A percentile compares a stretch with the other conserved stretches of the same genome.
phyloP scores from a whole-genome alignment of 2,888 invertebrate genomes.

The Drepanosiphum platanoidis region DNA sequence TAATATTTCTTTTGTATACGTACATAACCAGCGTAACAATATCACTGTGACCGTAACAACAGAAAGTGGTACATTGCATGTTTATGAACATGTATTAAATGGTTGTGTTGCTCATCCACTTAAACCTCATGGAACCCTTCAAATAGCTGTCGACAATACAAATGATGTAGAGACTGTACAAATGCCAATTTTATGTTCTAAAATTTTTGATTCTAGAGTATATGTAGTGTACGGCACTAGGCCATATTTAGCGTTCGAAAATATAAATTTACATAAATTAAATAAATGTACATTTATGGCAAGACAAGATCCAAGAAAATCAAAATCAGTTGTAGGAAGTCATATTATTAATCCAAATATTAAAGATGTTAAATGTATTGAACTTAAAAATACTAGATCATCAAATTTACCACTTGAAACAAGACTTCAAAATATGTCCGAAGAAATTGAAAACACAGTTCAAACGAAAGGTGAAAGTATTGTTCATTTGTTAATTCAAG shows the following conservation, averaged over 20 bases:
- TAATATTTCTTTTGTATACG: conserved; percentile 42
- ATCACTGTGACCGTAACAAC: conserved; percentile 51
- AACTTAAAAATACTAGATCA: conserved; percentile 47
- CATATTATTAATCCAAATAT: conserved; percentile 50
- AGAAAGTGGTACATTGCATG: conserved; percentile 53
- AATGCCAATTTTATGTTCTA: conserved; percentile 52
- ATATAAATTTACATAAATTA: conserved; percentile 53
- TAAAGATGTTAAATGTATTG: conserved; percentile 47
- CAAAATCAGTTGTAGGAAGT: conserved; percentile 33
- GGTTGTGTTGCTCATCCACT: conserved; percentile 51
- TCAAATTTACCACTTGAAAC: conserved; percentile 57
- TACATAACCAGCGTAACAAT: conserved; percentile 41
- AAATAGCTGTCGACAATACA: conserved; percentile 47
- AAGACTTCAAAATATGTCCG: conserved; percentile 61
- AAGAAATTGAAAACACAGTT: conserved; percentile 59
- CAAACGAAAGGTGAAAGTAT: conserved; percentile 59
- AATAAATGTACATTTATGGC: conserved; percentile 51
- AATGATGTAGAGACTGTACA: conserved; percentile 54
- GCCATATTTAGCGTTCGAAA: conserved; percentile 58
- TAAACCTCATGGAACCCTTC: conserved; percentile 53
- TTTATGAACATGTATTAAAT: conserved; percentile 51
- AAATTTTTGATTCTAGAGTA: conserved; percentile 43
- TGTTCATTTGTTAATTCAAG: conserved; percentile 55
- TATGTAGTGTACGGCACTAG: conserved; percentile 41
- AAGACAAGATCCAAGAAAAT: conserved; percentile 58